Percentiles rank a stretch among this genome's conserved stretches.
Evolutionary conservation across 1,140 invertebrate species (phyloP).

Genomic region (Ceratina calcarata): DNA sequence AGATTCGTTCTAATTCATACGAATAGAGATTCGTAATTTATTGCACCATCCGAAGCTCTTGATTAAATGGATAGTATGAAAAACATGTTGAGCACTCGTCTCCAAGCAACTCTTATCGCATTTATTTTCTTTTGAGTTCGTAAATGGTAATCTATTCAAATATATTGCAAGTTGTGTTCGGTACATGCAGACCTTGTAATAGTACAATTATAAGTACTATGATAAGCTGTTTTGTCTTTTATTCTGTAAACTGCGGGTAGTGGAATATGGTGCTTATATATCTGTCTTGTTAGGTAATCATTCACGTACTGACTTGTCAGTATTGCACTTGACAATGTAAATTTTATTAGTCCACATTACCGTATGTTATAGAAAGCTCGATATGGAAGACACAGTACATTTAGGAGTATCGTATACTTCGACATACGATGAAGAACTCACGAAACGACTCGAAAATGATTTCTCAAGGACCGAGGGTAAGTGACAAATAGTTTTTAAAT

Average conservation of each 20-base stretch:
- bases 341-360: neutral
- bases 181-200: neutral
- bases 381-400: conserved; percentile 59
- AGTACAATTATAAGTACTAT: too few species aligned
- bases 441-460: conserved; percentile 58
- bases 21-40: too few species aligned
- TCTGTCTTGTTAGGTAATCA: conserved; percentile 23
- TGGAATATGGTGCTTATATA: neutral
- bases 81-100: neutral
- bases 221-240: neutral
- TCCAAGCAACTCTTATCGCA: neutral
- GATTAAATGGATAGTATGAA: neutral
- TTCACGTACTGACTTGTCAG: neutral
- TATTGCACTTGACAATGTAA: neutral
- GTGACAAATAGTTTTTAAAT: neutral
- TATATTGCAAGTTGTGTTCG: neutral
- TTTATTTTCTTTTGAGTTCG: neutral
- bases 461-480: conserved; percentile 68
- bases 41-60: too few species aligned
- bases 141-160: neutral
- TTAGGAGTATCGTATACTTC: conserved; percentile 44
- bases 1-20: too few species aligned
- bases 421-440: conserved; percentile 63
- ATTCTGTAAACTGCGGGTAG: too few species aligned
- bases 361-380: neutral